Evolutionary conservation across 2,113 vertebrate species (phyloP).

Genomic region (Misgurnus anguillicaudatus): DNA sequence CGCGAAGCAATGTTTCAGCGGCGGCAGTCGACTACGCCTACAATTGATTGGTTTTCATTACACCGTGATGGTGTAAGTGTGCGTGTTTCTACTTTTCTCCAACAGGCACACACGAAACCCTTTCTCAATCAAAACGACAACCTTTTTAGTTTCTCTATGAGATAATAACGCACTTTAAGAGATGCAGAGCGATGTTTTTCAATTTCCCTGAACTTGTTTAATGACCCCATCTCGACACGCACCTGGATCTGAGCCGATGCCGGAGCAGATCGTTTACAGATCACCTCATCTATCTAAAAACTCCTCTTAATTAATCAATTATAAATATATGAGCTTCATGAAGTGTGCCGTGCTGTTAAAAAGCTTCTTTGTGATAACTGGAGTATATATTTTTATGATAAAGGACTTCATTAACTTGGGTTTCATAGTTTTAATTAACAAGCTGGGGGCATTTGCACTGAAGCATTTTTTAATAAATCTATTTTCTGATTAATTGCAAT

Average conservation of each 20-base stretch:
- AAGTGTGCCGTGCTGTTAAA: neutral
- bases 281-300: neutral
- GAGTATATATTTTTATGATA: neutral
- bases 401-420: neutral
- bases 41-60: conserved; percentile 32
- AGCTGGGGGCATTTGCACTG: neutral
- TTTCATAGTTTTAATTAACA: neutral
- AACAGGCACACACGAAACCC: neutral
- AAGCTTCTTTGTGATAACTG: neutral
- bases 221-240: neutral
- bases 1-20: conserved; percentile 37
- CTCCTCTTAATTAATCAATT: neutral
- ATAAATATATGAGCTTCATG: neutral
- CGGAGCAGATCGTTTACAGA: neutral
- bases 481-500: neutral
- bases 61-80: neutral
- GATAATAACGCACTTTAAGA: neutral
- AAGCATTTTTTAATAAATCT: neutral
- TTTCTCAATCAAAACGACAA: neutral
- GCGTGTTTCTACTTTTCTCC: neutral
- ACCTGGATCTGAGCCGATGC: neutral
- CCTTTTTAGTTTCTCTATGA: neutral
- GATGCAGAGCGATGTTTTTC: neutral
- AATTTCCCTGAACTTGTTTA: neutral
- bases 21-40: conserved; percentile 44